phyloP scores from a whole-genome alignment of 2,797 vertebrate genomes.

The Pipistrellus nathusii region DNA sequence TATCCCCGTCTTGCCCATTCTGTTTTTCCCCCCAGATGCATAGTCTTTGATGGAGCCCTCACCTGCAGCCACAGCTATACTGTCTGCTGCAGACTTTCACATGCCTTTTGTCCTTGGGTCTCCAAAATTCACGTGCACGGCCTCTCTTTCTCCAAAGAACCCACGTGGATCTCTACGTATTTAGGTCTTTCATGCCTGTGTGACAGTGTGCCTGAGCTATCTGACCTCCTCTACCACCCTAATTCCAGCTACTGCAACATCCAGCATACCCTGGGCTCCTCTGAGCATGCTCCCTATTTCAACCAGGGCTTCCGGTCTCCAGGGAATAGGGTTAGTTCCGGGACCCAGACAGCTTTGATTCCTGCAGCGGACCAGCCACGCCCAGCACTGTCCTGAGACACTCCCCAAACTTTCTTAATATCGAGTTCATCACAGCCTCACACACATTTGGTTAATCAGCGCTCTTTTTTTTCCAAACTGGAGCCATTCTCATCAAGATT shows the following conservation, averaged over 20 bases:
- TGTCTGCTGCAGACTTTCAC: not conserved
- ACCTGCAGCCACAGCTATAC: not conserved
- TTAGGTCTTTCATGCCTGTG: not conserved
- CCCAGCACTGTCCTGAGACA: slow-evolving; percentile 37
- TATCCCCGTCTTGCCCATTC: not conserved
- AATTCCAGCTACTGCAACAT: not conserved
- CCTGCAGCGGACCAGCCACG: not conserved
- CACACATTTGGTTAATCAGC: slow-evolving; percentile 79
- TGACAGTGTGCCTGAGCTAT: not conserved
- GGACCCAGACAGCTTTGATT: slow-evolving; percentile 46
- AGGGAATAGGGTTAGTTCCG: not conserved
- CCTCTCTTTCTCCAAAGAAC: not conserved
- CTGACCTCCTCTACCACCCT: not conserved
- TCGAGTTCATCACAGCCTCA: slow-evolving; percentile 65
- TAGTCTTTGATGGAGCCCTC: not conserved
- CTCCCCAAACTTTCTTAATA: slow-evolving; percentile 62
- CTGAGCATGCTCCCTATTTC: not conserved
- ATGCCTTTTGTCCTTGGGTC: not conserved
- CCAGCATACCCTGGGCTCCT: not conserved
- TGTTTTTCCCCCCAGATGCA: not conserved
- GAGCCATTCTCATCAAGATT: slow-evolving; percentile 71
- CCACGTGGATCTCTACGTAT: not conserved
- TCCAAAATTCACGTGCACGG: not conserved
- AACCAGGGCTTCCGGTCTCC: not conserved
- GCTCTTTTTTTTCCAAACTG: slow-evolving; percentile 47